A percentile compares a stretch with the other conserved stretches of the same genome.
Conservation (phyloP, 2,113 vertebrate species). For the Miniopterus natalensis region DNA sequence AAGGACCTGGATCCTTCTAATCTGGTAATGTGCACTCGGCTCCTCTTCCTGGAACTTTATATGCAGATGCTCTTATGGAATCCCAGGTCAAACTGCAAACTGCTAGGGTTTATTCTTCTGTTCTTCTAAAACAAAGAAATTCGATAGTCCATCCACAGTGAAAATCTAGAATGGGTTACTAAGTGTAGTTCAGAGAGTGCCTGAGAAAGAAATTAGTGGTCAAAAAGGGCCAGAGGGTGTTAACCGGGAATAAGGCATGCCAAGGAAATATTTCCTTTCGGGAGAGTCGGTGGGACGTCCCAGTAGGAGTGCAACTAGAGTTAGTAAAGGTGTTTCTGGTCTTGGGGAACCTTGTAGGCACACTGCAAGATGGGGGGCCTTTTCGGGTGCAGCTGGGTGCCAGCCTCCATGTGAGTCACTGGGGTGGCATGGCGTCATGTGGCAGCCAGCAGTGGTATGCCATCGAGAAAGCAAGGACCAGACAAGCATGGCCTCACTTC, state of each 20-base stretch:
- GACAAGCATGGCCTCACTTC: neutral
- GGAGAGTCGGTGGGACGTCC: neutral
- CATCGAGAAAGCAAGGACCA: neutral
- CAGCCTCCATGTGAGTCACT: neutral
- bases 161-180: neutral
- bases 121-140: neutral
- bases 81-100: neutral
- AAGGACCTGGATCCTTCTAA: slow-evolving; percentile 94
- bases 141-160: neutral
- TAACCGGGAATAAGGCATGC: neutral
- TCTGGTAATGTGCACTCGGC: slow-evolving; percentile 89
- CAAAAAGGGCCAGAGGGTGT: neutral
- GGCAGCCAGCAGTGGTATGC: neutral
- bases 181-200: neutral
- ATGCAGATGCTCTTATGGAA: neutral
- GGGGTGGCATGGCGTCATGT: accelerated
- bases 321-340: neutral
- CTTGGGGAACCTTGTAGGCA: neutral
- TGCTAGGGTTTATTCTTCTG: neutral
- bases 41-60: neutral
- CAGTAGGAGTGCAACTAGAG: neutral
- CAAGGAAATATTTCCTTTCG: neutral
- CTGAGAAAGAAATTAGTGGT: neutral
- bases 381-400: neutral
- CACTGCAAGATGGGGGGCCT: neutral